Conservation (phyloP, 2,888 invertebrate genomes). For the Acrobasis consociella region DNA sequence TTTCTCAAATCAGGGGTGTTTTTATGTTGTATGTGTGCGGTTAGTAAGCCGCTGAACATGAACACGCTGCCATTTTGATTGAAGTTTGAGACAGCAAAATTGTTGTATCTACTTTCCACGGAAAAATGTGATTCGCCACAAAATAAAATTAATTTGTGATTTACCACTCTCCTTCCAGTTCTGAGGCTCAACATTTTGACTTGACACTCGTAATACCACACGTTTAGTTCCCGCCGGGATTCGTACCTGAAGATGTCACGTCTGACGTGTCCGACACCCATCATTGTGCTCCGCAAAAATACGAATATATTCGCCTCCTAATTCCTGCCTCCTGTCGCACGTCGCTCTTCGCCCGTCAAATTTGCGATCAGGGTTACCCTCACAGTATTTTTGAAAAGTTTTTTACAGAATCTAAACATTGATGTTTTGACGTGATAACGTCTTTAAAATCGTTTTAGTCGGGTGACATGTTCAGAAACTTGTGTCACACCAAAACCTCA, state of each 20-base stretch:
- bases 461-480: too few species aligned
- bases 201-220: constrained; percentile 13
- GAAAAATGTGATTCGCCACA: too few species aligned
- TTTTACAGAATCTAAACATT: background rate
- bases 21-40: too few species aligned
- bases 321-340: constrained; percentile 61
- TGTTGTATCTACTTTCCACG: too few species aligned
- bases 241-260: constrained; percentile 35
- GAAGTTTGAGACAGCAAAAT: too few species aligned
- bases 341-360: constrained; percentile 66
- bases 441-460: too few species aligned
- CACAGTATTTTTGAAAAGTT: background rate
- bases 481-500: too few species aligned
- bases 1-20: too few species aligned
- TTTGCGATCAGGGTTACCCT: constrained; percentile 61
- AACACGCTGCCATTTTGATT: too few species aligned
- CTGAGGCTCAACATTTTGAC: background rate
- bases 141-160: background rate
- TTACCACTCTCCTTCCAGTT: background rate
- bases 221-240: constrained; percentile 33
- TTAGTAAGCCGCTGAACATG: too few species aligned
- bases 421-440: too few species aligned
- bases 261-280: constrained; percentile 52
- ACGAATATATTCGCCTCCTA: constrained; percentile 59
- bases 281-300: constrained; percentile 62